phyloP scores from a whole-genome alignment of 2,888 invertebrate genomes.

The Isoperla grammatica region DNA sequence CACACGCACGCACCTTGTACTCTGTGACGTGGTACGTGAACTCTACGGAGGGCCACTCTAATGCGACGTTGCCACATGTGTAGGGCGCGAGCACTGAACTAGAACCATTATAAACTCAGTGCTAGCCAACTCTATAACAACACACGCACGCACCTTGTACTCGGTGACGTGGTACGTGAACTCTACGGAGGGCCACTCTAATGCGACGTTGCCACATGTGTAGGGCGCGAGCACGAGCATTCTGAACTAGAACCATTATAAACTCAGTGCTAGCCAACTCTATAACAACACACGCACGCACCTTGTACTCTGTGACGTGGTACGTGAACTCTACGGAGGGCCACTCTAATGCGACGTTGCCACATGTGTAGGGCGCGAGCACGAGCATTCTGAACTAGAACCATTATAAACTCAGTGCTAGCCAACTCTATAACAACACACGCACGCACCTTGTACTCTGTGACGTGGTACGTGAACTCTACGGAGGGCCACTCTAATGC shows the following conservation, averaged over 20 bases:
- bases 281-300: conserved; percentile 32
- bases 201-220: conserved; percentile 39
- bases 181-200: conserved; percentile 36
- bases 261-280: no score
- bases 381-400: no score
- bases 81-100: conserved; percentile 40
- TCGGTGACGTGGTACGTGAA: conserved; percentile 38
- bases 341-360: conserved; percentile 37
- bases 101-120: no score
- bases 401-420: no score
- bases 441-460: conserved; percentile 39
- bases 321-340: conserved; percentile 37
- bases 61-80: conserved; percentile 39
- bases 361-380: conserved; percentile 40
- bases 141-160: conserved; percentile 36
- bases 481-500: conserved; percentile 37
- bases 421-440: no score
- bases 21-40: conserved; percentile 38
- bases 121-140: no score
- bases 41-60: conserved; percentile 36
- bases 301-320: conserved; percentile 39
- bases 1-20: conserved; percentile 36
- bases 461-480: conserved; percentile 35
- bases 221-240: conserved; percentile 40
- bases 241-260: no score